Evolutionary conservation across 2,113 vertebrate species (phyloP).

Genomic region (Anhinga anhinga): DNA sequence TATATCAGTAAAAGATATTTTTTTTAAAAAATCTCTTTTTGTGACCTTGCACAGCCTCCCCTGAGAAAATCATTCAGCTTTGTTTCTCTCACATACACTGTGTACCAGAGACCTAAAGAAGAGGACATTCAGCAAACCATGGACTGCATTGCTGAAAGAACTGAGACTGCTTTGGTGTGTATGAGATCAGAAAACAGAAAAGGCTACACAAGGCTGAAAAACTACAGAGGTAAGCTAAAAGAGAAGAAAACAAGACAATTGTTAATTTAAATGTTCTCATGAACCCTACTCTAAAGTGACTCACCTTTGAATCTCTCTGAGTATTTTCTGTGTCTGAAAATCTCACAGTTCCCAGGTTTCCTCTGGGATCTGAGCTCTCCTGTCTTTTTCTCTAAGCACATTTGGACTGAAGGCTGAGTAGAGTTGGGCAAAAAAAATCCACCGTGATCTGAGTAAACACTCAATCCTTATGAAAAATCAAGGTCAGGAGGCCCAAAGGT

Average conservation of each 20-base stretch:
- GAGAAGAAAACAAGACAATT: background rate
- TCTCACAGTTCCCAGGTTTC: background rate
- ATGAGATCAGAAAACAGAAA: background rate
- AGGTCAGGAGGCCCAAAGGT: background rate
- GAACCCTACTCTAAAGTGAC: background rate
- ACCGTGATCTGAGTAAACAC: background rate
- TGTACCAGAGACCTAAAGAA: background rate
- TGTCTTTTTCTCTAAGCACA: background rate
- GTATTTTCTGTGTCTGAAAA: background rate
- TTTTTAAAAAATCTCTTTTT: background rate
- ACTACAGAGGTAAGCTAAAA: background rate
- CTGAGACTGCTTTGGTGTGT: background rate
- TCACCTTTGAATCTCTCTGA: background rate
- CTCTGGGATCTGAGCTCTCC: background rate
- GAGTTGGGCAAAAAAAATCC: background rate
- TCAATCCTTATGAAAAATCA: background rate
- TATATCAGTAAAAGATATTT: background rate
- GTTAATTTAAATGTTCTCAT: background rate
- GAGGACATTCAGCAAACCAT: background rate
- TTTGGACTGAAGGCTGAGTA: background rate
- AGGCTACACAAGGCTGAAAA: background rate
- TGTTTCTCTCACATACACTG: background rate
- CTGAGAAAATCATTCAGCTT: background rate
- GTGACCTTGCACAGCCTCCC: background rate
- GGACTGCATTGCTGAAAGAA: background rate